These are phyloP conservation scores for Rhynchotus rufescens DNA, from an alignment of 2,797 vertebrate species.

Conservation along the genomic window DNA sequence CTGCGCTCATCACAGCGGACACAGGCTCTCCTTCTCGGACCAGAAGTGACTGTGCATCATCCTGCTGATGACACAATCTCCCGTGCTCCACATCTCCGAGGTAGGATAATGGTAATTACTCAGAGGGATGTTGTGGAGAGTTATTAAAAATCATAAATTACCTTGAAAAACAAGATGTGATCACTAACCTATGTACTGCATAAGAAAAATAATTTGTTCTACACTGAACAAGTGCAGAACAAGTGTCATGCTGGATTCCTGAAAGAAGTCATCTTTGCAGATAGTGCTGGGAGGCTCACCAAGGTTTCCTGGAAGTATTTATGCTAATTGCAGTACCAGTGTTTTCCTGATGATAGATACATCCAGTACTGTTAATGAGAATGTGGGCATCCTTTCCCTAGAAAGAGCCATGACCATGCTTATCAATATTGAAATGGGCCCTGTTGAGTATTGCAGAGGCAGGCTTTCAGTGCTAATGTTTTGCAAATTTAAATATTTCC, in stretches of 20 bases:
- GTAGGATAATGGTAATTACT: slow-evolving; percentile 15
- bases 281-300: not conserved
- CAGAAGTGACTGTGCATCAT: not conserved
- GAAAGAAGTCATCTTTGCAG: not conserved
- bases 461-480: not conserved
- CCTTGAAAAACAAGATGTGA: not conserved
- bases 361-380: not conserved
- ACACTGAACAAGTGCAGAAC: not conserved
- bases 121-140: not conserved
- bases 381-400: not conserved
- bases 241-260: not conserved
- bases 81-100: not conserved
- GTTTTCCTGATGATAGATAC: not conserved
- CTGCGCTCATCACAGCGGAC: not conserved
- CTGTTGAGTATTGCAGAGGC: not conserved
- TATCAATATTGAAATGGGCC: not conserved
- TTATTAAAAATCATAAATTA: slow-evolving; percentile 19
- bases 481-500: not conserved
- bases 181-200: not conserved
- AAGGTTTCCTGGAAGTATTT: not conserved
- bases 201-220: not conserved
- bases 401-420: not conserved
- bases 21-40: not conserved
- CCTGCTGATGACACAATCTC: not conserved
- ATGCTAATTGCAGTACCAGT: not conserved